These are phyloP conservation scores for Epirrhoe alternata DNA, from an alignment of 2,888 invertebrate genomes.

Conservation along the genomic window DNA sequence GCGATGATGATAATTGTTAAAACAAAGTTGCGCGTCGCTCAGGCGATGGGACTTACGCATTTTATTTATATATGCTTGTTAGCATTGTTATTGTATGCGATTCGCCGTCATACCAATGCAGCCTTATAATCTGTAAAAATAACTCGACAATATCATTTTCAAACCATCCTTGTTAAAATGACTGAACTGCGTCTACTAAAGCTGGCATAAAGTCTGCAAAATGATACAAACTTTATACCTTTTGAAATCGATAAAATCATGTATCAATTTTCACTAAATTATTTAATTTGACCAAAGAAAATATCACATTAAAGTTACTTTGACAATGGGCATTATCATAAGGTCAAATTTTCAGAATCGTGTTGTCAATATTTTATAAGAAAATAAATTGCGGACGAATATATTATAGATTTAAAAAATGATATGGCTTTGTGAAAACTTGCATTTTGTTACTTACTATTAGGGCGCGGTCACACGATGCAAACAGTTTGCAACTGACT, in stretches of 20 bases:
- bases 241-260: conserved; percentile 13
- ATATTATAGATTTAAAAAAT: too few relatives aligned
- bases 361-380: neutral
- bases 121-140: neutral
- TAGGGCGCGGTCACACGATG: neutral
- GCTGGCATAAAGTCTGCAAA: neutral
- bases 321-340: conserved; percentile 18
- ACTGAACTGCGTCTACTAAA: neutral
- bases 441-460: neutral
- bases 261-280: conserved; percentile 5
- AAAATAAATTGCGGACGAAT: neutral
- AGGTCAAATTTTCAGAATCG: conserved; percentile 3
- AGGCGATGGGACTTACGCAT: neutral
- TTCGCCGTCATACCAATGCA: neutral
- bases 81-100: neutral
- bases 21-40: neutral
- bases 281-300: conserved; percentile 27
- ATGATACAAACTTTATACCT: neutral
- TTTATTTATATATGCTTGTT: neutral
- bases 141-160: neutral
- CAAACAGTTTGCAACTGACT: neutral
- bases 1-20: neutral
- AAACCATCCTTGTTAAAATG: neutral
- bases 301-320: conserved; percentile 12
- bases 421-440: too few relatives aligned